Percentiles rank a stretch among this genome's conserved stretches.
phyloP scores from a whole-genome alignment of 2,797 vertebrate genomes.

The Enteromius treurensis region DNA sequence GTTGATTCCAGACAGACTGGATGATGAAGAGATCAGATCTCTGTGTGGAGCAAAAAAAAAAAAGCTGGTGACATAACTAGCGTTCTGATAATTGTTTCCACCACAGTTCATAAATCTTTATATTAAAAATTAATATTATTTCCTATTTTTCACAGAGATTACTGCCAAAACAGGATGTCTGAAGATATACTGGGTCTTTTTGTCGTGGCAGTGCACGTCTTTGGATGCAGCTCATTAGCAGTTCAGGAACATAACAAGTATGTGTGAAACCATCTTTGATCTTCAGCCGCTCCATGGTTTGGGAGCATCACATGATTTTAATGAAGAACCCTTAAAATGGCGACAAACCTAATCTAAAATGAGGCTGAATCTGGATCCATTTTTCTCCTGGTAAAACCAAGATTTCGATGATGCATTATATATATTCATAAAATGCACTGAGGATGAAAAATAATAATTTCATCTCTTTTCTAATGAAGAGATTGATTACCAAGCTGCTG shows the following conservation, averaged over 20 bases:
- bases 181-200: not conserved
- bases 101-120: too few species aligned
- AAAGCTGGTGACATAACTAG: too few species aligned
- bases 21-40: too few species aligned
- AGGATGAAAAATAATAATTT: not conserved
- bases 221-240: not conserved
- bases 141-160: not conserved
- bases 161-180: not conserved
- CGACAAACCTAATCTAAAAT: not conserved
- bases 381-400: not conserved
- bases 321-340: not conserved
- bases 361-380: not conserved
- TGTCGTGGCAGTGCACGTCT: not conserved
- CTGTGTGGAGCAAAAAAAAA: too few species aligned
- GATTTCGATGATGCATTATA: not conserved
- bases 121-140: not conserved
- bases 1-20: too few species aligned
- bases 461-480: not conserved
- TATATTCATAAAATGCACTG: not conserved
- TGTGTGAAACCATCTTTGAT: conserved; percentile 1
- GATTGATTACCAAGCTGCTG: conserved; percentile 5
- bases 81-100: too few species aligned
- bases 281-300: not conserved
- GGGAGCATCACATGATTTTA: not conserved
- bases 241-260: not conserved